A percentile compares a stretch with the other conserved stretches of the same genome.
Conservation (phyloP, 2,113 vertebrate genomes). For the Glareola pratincola region DNA sequence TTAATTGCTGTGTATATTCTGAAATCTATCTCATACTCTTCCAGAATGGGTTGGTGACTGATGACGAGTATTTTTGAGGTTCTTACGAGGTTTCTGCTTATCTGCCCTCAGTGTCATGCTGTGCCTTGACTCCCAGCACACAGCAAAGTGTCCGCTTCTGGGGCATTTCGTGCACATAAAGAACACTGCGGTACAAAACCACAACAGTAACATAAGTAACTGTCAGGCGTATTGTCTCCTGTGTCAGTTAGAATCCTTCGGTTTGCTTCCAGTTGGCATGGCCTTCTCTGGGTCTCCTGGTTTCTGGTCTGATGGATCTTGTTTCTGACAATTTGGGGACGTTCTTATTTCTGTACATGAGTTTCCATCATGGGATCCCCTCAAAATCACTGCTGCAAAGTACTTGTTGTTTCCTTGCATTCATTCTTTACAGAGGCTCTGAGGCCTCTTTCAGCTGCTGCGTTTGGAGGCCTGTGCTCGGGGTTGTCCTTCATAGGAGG, state of each 20-base stretch:
- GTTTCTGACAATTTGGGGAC: accelerated
- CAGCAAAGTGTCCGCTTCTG: neutral
- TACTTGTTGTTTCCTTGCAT: neutral
- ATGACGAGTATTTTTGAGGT: neutral
- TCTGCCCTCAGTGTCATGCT: neutral
- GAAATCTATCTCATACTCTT: neutral
- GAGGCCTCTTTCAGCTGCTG: neutral
- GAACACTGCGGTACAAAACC: neutral
- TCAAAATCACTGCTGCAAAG: neutral
- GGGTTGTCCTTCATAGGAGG: neutral
- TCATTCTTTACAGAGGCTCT: neutral
- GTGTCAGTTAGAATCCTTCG: neutral
- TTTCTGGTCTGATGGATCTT: neutral
- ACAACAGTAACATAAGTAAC: neutral
- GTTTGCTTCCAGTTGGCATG: neutral
- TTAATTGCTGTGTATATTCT: neutral
- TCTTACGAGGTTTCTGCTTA: neutral
- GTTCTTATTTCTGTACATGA: neutral
- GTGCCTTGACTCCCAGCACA: no score
- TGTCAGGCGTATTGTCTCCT: neutral
- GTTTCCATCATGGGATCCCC: accelerated
- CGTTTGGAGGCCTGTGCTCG: neutral
- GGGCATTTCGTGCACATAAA: neutral
- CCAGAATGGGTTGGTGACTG: neutral
- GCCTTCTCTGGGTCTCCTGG: neutral